A percentile compares a stretch with the other conserved stretches of the same genome.
phyloP scores from a whole-genome alignment of 2,888 invertebrate genomes.

The Nemurella pictetii region DNA sequence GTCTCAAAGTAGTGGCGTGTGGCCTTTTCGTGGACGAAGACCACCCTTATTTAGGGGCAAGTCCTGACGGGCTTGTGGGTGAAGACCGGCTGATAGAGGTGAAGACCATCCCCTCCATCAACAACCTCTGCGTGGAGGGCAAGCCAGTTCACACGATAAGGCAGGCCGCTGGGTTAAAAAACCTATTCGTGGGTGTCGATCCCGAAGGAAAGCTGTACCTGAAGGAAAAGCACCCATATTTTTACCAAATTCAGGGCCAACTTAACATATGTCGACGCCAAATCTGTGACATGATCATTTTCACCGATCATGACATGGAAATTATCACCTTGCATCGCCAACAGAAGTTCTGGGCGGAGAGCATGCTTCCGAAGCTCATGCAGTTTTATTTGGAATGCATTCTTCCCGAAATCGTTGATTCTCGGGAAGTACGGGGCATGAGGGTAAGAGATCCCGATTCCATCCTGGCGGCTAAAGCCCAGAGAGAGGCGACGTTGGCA shows the following conservation, averaged over 20 bases:
- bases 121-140: neutral
- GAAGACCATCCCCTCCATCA: constrained; percentile 4
- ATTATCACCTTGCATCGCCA: neutral
- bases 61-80: constrained; percentile 13
- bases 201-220: neutral
- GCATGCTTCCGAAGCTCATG: neutral
- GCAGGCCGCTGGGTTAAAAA: neutral
- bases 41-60: constrained; percentile 5
- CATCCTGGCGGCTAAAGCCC: no score
- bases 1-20: neutral
- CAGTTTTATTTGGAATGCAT: constrained; percentile 10
- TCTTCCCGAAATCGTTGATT: neutral
- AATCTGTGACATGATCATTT: neutral
- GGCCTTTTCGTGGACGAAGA: constrained; percentile 5
- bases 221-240: neutral
- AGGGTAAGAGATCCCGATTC: neutral
- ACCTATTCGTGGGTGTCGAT: neutral
- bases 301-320: constrained; percentile 7
- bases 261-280: neutral
- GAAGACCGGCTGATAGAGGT: constrained; percentile 4
- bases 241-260: constrained; percentile 10
- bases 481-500: neutral
- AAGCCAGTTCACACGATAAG: neutral
- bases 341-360: neutral
- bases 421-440: neutral